Conservation (phyloP, 2,113 vertebrate species). For the Gila orcuttii region DNA sequence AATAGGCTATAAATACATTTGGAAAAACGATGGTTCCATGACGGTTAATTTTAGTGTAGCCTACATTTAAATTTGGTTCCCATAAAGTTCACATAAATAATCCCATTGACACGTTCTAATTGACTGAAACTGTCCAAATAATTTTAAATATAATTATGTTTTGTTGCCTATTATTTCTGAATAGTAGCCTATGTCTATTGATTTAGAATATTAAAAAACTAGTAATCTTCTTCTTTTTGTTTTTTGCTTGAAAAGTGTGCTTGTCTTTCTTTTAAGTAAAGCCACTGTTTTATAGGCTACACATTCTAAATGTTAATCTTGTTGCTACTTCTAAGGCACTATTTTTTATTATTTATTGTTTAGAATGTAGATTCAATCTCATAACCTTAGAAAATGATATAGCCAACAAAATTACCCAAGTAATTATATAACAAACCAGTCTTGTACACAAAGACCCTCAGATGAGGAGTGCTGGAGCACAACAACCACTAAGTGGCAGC, state of each 20-base stretch:
- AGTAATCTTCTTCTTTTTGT: too few relatives aligned
- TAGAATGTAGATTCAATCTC: background rate
- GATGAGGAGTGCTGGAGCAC: background rate
- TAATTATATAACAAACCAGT: background rate
- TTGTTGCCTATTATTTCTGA: background rate
- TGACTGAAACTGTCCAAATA: background rate
- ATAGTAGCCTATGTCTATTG: background rate
- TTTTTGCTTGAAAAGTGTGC: too few relatives aligned
- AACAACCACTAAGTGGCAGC: constrained; percentile 35
- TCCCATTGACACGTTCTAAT: background rate
- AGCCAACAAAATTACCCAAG: background rate
- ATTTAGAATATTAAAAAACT: background rate
- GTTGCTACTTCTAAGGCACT: background rate
- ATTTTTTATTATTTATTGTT: background rate
- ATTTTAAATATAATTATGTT: too few relatives aligned
- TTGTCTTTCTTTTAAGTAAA: too few relatives aligned
- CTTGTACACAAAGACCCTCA: background rate
- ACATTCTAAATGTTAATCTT: background rate
- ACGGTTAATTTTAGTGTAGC: too few relatives aligned
- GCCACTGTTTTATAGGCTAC: too few relatives aligned
- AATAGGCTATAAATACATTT: background rate
- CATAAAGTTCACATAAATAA: background rate
- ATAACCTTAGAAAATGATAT: background rate
- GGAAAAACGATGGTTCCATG: background rate
- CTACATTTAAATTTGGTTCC: background rate